These are phyloP conservation scores for Aptenodytes patagonicus DNA, from an alignment of 2,113 vertebrate species.

Conservation along the genomic window DNA sequence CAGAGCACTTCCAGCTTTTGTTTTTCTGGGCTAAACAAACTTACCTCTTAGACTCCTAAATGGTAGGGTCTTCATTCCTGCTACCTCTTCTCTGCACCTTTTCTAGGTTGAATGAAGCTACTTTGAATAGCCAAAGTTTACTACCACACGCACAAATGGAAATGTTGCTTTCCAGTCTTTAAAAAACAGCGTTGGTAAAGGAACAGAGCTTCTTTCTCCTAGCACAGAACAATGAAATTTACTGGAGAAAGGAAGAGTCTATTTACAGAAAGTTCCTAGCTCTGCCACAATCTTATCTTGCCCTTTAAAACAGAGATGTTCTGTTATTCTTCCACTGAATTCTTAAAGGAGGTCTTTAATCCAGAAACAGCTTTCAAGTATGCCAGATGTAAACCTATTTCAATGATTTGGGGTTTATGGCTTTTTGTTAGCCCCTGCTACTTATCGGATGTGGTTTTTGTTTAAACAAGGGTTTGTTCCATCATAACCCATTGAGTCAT, in stretches of 20 bases:
- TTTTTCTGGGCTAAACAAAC: not conserved
- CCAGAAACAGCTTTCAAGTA: not conserved
- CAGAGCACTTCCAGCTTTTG: not conserved
- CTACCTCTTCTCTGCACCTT: not conserved
- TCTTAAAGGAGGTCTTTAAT: not conserved
- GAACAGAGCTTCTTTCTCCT: not conserved
- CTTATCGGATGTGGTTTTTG: accelerated
- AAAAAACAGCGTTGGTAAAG: not conserved
- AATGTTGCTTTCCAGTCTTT: not conserved
- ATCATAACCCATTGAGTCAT: not conserved
- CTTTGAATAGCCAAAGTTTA: not conserved
- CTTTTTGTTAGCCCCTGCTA: not conserved
- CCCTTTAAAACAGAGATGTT: not conserved
- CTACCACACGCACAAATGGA: not conserved
- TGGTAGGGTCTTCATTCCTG: not conserved
- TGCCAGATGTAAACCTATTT: not conserved
- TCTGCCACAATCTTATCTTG: not conserved
- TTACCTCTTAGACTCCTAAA: not conserved
- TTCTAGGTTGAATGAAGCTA: not conserved
- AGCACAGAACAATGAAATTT: not conserved
- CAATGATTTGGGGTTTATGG: not conserved
- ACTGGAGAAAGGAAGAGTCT: not conserved
- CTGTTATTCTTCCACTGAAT: not conserved
- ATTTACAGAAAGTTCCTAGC: not conserved
- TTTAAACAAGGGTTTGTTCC: not conserved